Percentiles rank a stretch among this genome's conserved stretches.
phyloP scores from a whole-genome alignment of 2,888 invertebrate genomes.

The Dynastes grantii region DNA sequence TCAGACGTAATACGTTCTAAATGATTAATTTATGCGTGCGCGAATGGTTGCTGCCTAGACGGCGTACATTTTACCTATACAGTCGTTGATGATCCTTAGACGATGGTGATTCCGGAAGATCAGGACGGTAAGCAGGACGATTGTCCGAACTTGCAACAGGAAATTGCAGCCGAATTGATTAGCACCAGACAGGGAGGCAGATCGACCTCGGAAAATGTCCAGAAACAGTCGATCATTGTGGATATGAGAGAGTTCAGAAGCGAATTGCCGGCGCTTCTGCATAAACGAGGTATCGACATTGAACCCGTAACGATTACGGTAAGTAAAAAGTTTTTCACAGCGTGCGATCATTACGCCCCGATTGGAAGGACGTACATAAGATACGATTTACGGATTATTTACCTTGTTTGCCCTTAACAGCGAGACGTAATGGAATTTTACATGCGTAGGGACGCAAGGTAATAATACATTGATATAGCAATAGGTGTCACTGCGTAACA shows the following conservation, averaged over 20 bases:
- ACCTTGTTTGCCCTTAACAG: no score
- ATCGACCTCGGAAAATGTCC: constrained; percentile 61
- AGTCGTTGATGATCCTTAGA: constrained; percentile 70
- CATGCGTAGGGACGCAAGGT: no score
- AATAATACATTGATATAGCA: no score
- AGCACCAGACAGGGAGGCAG: constrained; percentile 58
- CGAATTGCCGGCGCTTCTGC: constrained; percentile 94
- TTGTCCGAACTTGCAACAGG: constrained; percentile 70
- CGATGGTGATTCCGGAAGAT: constrained; percentile 90
- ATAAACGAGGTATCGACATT: constrained; percentile 93
- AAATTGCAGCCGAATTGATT: constrained; percentile 58
- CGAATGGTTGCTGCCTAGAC: no score
- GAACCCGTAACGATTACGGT: constrained; percentile 89
- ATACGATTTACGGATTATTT: no score
- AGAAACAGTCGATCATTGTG: constrained; percentile 81
- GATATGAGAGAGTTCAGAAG: constrained; percentile 99
- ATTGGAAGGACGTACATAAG: no score
- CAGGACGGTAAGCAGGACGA: constrained; percentile 89
- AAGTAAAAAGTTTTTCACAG: constrained; percentile 54
- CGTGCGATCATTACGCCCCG: no score
- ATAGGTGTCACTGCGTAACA: no score
- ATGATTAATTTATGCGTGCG: no score
- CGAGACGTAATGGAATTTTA: no score
- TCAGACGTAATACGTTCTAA: no score
- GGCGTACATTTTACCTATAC: no score